These are phyloP conservation scores for Drosophila incognita DNA, from an alignment of 2,888 invertebrate genomes.

Conservation along the genomic window DNA sequence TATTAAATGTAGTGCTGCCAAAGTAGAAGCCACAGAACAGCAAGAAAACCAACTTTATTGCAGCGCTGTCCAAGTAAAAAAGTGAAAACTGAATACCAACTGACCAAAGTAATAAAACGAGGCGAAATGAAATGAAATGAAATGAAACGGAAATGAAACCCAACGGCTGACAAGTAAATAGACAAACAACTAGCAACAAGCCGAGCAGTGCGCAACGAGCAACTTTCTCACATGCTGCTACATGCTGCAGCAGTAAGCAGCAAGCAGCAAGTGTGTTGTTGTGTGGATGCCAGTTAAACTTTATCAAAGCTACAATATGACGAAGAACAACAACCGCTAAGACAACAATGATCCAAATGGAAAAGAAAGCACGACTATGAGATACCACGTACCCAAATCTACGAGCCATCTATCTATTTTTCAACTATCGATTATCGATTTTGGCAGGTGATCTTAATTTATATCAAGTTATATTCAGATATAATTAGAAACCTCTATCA, in stretches of 20 bases:
- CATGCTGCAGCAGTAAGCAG: constrained; percentile 54
- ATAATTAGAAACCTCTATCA: background rate
- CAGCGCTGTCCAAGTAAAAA: constrained; percentile 20
- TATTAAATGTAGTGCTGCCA: constrained; percentile 58
- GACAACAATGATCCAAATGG: background rate
- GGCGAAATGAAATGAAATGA: constrained; percentile 57
- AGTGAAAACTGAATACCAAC: constrained; percentile 63
- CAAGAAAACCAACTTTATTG: constrained; percentile 20
- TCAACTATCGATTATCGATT: too few relatives aligned
- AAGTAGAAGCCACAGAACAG: constrained; percentile 8
- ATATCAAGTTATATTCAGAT: background rate
- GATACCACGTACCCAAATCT: background rate
- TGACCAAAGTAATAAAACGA: constrained; percentile 79
- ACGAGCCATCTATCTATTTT: background rate
- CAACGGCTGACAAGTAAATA: constrained; percentile 78
- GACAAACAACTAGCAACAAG: constrained; percentile 72
- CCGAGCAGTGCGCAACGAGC: constrained; percentile 46
- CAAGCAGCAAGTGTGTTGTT: constrained; percentile 31
- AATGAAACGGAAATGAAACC: constrained; percentile 81
- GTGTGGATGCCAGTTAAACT: constrained; percentile 74
- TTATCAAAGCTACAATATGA: constrained; percentile 65
- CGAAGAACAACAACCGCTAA: constrained; percentile 36
- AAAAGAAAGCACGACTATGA: background rate
- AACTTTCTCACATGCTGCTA: constrained; percentile 70
- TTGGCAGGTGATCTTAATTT: background rate